These are phyloP conservation scores for Helarctos malayanus DNA, from an alignment of 2,797 vertebrate species.

Conservation along the genomic window DNA sequence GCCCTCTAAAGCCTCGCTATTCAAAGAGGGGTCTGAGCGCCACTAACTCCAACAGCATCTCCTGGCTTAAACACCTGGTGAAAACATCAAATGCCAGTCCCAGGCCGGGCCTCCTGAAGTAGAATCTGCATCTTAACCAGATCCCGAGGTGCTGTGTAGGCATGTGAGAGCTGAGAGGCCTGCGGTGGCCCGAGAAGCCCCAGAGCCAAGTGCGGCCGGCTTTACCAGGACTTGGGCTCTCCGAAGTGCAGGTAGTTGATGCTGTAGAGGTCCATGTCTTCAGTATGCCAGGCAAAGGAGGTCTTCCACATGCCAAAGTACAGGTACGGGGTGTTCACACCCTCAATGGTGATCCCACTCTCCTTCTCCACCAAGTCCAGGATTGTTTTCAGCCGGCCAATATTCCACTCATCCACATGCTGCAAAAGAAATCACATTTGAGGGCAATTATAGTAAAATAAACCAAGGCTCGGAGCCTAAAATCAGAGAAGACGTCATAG, in stretches of 20 bases:
- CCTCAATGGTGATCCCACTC: conserved; percentile 97
- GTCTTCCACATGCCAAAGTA: conserved; percentile 99
- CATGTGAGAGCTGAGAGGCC: neutral
- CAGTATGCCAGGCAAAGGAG: conserved; percentile 98
- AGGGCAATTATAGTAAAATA: neutral
- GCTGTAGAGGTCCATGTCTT: conserved; percentile 99
- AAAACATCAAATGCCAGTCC: neutral
- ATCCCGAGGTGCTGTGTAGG: neutral
- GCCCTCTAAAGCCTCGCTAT: neutral
- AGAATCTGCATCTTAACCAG: neutral
- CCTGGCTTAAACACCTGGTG: neutral
- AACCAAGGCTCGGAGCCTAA: neutral
- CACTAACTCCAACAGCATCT: neutral
- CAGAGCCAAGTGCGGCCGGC: neutral
- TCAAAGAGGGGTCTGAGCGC: neutral
- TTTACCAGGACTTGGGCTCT: conserved; percentile 98
- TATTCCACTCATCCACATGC: conserved; percentile 97
- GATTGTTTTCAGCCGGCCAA: conserved; percentile 95
- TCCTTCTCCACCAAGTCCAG: conserved; percentile 96
- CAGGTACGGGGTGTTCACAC: conserved; percentile 96
- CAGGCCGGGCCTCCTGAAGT: neutral
- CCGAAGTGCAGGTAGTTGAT: conserved; percentile 99
- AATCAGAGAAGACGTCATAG: neutral
- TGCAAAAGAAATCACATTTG: conserved; percentile 79
- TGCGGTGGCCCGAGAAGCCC: neutral